Evolutionary conservation across 92 coral and sea anemone genomes (phyloP), one percentile per base, ranked within the genome.

Genomic region (Epizoanthus stellaris): DNA sequence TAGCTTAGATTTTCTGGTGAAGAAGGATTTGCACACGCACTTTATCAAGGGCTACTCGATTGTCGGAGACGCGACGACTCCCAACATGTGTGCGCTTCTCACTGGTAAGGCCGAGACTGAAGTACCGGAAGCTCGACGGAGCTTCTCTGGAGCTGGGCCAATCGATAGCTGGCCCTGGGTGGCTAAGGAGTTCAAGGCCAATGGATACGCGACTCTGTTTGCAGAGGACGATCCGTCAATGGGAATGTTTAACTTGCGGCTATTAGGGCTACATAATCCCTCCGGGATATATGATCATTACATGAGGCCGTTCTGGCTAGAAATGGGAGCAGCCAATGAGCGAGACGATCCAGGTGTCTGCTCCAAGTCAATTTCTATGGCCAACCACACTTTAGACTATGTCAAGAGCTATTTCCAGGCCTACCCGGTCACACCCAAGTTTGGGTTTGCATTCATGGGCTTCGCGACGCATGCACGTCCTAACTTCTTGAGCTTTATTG

Each of bases 131-230:
- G 98, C 94, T 0, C 89, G 98, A 19, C 88, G 84, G 19, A 88
- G 95, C 43, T 85, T 58, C 64, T 76, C 65, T 39, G 91, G 90
- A 54, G 89, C 93, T 36, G 70, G 80, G 19, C 87, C 94, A n/a
- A 68, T 93, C 52, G 98, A 95, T 64, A 73, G 92, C 2, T 95
- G 98, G 98, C 98, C 98, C n/a, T 95, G 98, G 98, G 43, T 95
- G 53, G 91, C 87, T 85, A 95, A 85, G 73, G 88, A 85, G 54
- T 95, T 72, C 85, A 90, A 91, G 82, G 77, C 71, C 14, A 88
- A 73, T 20, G 98, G 98, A 0, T 95, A 95, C 84, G 93, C 80
- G 21, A 93, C 98, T 3, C 62, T 95, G 54, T 85, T 63, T 74
- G 84, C 95, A 6, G 98, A 95, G 71, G 98, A 95, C 70, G 98